These are phyloP conservation scores for Halcyon malimbica DNA, from an alignment of 2,113 vertebrate species.

Conservation along the genomic window DNA sequence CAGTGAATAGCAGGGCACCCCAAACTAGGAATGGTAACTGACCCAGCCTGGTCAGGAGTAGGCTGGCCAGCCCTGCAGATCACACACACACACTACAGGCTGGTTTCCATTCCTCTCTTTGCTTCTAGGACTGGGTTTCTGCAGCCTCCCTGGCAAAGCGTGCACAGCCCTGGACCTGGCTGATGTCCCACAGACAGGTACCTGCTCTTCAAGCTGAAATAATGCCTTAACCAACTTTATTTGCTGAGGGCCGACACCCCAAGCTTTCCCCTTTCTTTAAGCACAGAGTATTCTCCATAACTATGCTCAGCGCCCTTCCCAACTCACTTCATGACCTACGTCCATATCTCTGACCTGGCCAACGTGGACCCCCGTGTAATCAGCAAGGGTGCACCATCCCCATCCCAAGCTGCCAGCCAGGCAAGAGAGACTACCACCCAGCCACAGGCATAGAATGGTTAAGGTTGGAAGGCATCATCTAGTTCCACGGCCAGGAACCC, in stretches of 20 bases:
- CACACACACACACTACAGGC: not conserved
- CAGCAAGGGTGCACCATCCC: not conserved
- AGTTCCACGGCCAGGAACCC: not conserved
- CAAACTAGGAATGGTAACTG: not conserved
- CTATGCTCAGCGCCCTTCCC: not conserved
- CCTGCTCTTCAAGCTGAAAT: not conserved
- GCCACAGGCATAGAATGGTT: not conserved
- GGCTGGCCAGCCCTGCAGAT: not conserved
- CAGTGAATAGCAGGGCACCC: not conserved
- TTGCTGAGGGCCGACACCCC: accelerated
- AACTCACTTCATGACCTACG: not conserved
- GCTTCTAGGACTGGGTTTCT: not conserved
- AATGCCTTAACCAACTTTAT: accelerated
- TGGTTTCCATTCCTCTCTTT: not conserved
- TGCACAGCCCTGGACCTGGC: not conserved
- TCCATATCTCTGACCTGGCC: not conserved
- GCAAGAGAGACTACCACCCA: not conserved
- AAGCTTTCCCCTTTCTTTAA: not conserved
- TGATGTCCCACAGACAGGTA: not conserved
- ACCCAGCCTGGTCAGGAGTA: not conserved
- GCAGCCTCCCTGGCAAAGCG: not conserved
- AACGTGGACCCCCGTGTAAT: accelerated
- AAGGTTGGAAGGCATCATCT: not conserved
- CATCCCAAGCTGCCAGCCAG: not conserved
- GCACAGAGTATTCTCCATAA: not conserved